Evolutionary conservation across 2,888 invertebrate genomes (phyloP).

Genomic region (Drosophila mayaguana): DNA sequence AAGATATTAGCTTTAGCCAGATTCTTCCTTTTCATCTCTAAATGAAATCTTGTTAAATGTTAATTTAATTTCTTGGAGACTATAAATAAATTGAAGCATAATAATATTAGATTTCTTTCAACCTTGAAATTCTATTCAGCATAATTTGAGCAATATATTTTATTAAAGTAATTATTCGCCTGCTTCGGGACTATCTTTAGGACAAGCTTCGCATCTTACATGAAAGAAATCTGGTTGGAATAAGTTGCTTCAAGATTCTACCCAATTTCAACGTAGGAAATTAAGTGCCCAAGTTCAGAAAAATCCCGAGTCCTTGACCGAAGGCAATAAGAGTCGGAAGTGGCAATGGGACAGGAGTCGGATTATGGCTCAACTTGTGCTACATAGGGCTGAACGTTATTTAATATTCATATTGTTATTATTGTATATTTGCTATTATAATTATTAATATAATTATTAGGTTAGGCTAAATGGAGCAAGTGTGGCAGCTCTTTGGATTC

Average conservation of each 20-base stretch:
- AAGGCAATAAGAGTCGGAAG: neutral
- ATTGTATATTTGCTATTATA: too few relatives aligned
- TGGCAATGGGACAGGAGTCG: neutral
- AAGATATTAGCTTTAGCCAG: neutral
- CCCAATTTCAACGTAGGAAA: neutral
- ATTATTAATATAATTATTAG: too few relatives aligned
- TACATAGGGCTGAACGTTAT: too few relatives aligned
- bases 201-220: neutral
- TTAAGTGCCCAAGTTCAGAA: neutral
- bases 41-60: neutral
- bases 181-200: neutral
- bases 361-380: too few relatives aligned
- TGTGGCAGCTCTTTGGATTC: too few relatives aligned
- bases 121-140: too few relatives aligned
- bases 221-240: neutral
- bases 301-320: neutral
- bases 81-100: too few relatives aligned
- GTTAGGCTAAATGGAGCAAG: too few relatives aligned
- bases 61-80: neutral
- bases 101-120: too few relatives aligned
- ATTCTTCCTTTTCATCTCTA: neutral
- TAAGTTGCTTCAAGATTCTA: neutral
- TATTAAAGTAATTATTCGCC: neutral
- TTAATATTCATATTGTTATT: too few relatives aligned
- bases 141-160: neutral